phyloP scores from a whole-genome alignment of 2,888 invertebrate genomes.

The Microctonus hyperodae region DNA sequence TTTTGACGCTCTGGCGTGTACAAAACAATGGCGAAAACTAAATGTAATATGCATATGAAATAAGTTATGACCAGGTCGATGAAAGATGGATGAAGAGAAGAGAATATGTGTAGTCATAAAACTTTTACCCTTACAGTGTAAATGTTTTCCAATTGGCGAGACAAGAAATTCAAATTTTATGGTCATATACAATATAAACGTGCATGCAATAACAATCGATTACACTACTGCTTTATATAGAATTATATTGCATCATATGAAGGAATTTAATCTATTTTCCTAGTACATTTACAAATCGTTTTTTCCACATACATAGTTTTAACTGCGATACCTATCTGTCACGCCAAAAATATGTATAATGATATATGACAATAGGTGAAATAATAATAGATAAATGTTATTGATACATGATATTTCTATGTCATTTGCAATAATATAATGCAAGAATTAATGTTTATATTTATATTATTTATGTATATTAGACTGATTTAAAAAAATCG shows the following conservation, averaged over 20 bases:
- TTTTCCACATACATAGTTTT: slow-evolving; percentile 6
- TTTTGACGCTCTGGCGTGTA: slow-evolving; percentile 10
- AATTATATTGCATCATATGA: background rate
- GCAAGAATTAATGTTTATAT: slow-evolving; percentile 2
- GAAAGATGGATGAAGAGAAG: background rate
- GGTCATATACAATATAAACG: slow-evolving; percentile 12
- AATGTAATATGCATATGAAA: background rate
- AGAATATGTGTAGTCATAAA: background rate
- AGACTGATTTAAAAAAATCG: too few species aligned
- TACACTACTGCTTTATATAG: slow-evolving; percentile 12
- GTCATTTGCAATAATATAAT: slow-evolving; percentile 1
- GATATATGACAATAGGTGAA: slow-evolving; percentile 10
- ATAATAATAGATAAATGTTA: background rate
- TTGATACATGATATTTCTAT: background rate
- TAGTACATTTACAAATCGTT: slow-evolving; percentile 25
- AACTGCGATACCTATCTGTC: slow-evolving; percentile 35
- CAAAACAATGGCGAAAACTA: background rate
- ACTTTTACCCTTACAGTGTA: background rate
- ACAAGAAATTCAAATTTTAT: slow-evolving; percentile 13
- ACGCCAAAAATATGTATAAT: slow-evolving; percentile 38
- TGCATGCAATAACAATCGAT: slow-evolving; percentile 33
- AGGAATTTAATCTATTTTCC: slow-evolving; percentile 21
- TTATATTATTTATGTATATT: too few species aligned
- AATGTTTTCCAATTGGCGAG: background rate
- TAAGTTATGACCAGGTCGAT: background rate